Base-by-base conservation (phyloP, 2,113 vertebrate species). In the Pseudorhombus dupliciocellatus region DNA sequence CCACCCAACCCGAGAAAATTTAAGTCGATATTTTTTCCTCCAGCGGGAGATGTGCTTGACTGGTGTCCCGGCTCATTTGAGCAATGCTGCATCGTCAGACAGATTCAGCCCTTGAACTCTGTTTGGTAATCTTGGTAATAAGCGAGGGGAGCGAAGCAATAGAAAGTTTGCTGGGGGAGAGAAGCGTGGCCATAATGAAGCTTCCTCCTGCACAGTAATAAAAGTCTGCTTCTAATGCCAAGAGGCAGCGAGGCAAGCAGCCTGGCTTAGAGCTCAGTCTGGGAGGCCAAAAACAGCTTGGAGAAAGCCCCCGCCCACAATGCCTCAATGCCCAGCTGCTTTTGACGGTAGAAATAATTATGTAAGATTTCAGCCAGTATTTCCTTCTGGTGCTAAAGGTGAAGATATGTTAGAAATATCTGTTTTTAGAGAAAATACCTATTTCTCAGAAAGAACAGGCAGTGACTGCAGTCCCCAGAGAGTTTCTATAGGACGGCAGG, bases 171-270 rank as follows among this genome's bases (percentile, higher is more conserved):
- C 70, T 59, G 77, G 73, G 70, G 70, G 55, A 81, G 76, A 79
- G 54, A 75, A 70, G 70, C 28, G 28, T 52, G 56, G 75, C 50
- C 26, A 50, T 91, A 89, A 93, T 90, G 85, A 93, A 88, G 70
- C 51, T 4, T 71, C 82, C 85, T 90, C 84, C 80, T 84, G 81
- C 77, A 53, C 82, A 72, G 81, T 90, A 89, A 90, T 89, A 90
- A 90, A 88, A 84, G 87, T 81, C 86, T 88, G 81, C 16, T 21
- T 63, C 81, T 90, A 89, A 90, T 90, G 81, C 89, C 80, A 73
- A 79, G 89, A 50, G 87, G 88, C 90, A 90, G 81, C 77, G 79
- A 79, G 75, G 81, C 83, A 85, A 76, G 82, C 92, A 91, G 66
- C 54, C 67, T 66, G 79, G 87, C 86, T 90, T 75, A 82, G 26